Evolutionary conservation across 2,797 vertebrate genomes (phyloP), one percentile per base, ranked within the genome.

Genomic region (Streptopelia turtur): DNA sequence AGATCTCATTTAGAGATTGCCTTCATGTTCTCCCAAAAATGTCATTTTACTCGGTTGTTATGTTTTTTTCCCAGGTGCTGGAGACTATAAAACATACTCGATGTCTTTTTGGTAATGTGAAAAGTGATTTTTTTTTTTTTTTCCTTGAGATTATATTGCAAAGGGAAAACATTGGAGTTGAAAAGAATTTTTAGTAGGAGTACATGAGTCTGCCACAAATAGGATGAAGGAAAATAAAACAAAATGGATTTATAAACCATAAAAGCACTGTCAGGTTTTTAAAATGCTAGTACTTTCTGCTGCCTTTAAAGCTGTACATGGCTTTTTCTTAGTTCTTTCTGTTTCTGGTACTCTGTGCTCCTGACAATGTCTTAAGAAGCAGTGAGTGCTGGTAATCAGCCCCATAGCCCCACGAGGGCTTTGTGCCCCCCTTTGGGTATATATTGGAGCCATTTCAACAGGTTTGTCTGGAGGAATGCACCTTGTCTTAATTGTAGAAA

Each of bases 1-100:
- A 95, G 95, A 96, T 96, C 96, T 97, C 95, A 96, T 97, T 97
- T 96, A 91, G 85, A 94, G 93, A 93, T 93, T 96, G 91, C 85
- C 96, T 95, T 88, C 94, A 45, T 84, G 94, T 96, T 87, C 96
- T 95, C 97, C 91, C 75, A 39, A 92, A 93, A 96, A 94, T 94
- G 96, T 97, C 92, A 52, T 90, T 89, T 94, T 87, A 66, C 78
- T 97, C 92, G 87, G 86, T 66, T 96, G 95, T 97, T 97, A 96
- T 77, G 39, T 83, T 89, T 96, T 68, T 95, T 96, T 89, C 52
- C 83, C 47, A 79, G 94, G 96, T 97, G 89, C 78, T 87, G 64
- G 72, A 95, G 92, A 97, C 96, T 95, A 87, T 97, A 97, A 97
- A 95, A 94, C 56, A 85, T 69, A 71, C 43, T n/a, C 93, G 93